Base-by-base conservation (phyloP, 2,888 invertebrate genomes). In the Acleris sparsana region DNA sequence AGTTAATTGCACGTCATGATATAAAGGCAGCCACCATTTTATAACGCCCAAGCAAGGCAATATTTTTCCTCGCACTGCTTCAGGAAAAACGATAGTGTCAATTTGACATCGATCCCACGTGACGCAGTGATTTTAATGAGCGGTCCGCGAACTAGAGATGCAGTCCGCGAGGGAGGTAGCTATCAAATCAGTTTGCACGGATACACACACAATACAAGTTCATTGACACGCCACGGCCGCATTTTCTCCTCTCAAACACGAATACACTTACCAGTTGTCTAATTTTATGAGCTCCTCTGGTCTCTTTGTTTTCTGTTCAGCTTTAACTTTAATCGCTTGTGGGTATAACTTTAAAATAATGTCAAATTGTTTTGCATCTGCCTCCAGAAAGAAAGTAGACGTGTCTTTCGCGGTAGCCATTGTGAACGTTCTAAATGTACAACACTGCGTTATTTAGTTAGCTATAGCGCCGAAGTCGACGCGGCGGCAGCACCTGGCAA, bases 201-300 rank as follows among this genome's bases (percentile, higher is more conserved):
- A 92, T 92, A 93, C 92, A 92, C 92, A 93, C 92, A 92, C 93
- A 93, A 92, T 93, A 92, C 92, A 93, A 93, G 93, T 93, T 93
- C 93, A 93, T 93, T 93, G 93, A 93, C 93, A 93, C 93, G 92
- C 92, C 92, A 92, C 93, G 92, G 92, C 92, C 92, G 93, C 93
- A 91, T 92, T 93, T 93, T 92, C 92, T 92, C 92, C 89, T 89
- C 87, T 81, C 84, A 87, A 91, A 90, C 88, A 86, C 88, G 89
- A 89, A 87, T 80, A 82, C 85, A 95, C 97, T 97, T 94, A 97
- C 98, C 98, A 98, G 89, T 97, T 96, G 94, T 98, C 98, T 93
- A 98, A 94, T 93, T 98, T 97, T 91, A 98, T 96, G 85, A 98
- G 95, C 93, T 98, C 98, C 89, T 98, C 98, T 65, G 98, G 97